Evolutionary conservation across 2,113 vertebrate species (phyloP).

Genomic region (Sinocyclocheilus maitianheensis): DNA sequence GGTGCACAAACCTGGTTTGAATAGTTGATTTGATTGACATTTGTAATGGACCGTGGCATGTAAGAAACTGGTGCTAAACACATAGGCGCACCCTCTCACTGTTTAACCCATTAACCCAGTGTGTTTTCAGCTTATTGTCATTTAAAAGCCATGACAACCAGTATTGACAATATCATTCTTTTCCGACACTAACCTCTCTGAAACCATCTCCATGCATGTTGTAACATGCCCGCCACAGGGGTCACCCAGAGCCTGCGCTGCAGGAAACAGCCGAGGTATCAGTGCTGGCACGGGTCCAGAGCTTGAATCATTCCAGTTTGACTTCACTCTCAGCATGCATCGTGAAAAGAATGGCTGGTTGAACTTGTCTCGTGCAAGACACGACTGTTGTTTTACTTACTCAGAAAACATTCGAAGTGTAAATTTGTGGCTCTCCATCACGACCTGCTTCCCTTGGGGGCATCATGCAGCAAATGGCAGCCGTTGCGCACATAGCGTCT

Average conservation of each 20-base stretch:
- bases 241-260: not conserved
- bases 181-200: not conserved
- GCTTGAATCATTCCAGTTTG: slow-evolving; percentile 19
- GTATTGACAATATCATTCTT: slow-evolving; percentile 5
- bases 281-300: slow-evolving; percentile 10
- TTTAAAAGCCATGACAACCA: slow-evolving; percentile 17
- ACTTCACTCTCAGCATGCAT: slow-evolving; percentile 25
- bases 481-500: slow-evolving; percentile 22
- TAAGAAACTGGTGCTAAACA: not conserved
- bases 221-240: slow-evolving; percentile 18
- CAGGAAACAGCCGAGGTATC: slow-evolving; percentile 12
- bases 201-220: slow-evolving; percentile 27
- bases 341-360: slow-evolving; percentile 3
- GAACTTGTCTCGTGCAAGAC: slow-evolving; percentile 27
- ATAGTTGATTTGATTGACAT: slow-evolving; percentile 22
- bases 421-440: slow-evolving; percentile 33
- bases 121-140: not conserved
- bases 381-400: slow-evolving; percentile 27
- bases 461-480: slow-evolving; percentile 20
- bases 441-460: slow-evolving; percentile 19
- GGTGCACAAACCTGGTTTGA: not conserved
- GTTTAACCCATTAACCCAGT: slow-evolving; percentile 4
- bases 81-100: not conserved
- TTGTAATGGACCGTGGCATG: not conserved
- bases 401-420: slow-evolving; percentile 1